Base-by-base conservation (phyloP, 2,113 vertebrate species). In the Nesogale talazaci region DNA sequence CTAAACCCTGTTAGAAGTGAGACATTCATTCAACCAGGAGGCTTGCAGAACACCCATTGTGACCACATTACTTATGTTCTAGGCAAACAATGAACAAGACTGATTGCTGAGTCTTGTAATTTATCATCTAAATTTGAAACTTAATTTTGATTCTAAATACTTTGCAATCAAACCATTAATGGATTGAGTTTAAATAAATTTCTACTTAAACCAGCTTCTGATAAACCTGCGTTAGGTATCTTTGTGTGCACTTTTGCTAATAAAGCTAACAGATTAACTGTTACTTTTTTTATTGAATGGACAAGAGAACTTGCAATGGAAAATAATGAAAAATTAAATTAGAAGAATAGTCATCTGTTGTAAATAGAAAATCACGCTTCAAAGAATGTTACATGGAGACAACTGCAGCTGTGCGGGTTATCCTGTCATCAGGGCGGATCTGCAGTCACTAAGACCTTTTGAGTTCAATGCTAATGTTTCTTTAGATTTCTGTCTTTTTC, bases 371-470 rank as follows among this genome's bases (percentile, higher is more conserved):
- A 8, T 88, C 67, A 42, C 5, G 29, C 14, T 57, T 78, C 22
- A 76, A 25, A 65, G 42, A 36, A 42, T 83, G 36, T 77, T 86
- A 57, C 75, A 8, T 61, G 69, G 90, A 61, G 31, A 25, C 77
- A 63, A 77, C 84, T 92, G 34, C 15, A 82, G 42, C 69, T 86
- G 3, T 38, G 31, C 75, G 4, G 15, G 23, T 72, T 91, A 11
- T 74, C 27, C 34, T 94, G 70, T 81, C 29, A 46, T 86, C 59
- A 79, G 76, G 38, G 20, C 63, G 31, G 46, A 15, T 61, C 31
- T 94, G 90, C 65, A 90, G 4, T 86, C 59, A 91, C 31, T 81
- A 6, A 15, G 61, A 20, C 5, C n/a, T 91, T 89, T 83, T 83
- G 11, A 77, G 78, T 78, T 72, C 88, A 91, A 94, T 91, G 40